Evolutionary conservation across 2,113 vertebrate species (phyloP).

Genomic region (Lepisosteus osseus): DNA sequence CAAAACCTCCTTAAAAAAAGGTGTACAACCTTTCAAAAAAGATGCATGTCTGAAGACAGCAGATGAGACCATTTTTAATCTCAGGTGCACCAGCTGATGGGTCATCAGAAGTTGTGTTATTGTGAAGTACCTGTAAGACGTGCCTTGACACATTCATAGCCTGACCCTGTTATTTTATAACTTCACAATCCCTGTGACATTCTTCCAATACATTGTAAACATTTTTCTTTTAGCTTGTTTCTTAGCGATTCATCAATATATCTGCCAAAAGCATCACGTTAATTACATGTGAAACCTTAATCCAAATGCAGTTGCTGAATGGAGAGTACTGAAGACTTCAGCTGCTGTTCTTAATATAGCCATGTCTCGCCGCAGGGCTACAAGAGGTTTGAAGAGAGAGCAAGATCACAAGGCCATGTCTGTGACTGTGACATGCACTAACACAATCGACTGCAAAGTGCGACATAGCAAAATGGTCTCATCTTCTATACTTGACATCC

Average conservation of each 20-base stretch:
- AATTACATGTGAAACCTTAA: conserved; percentile 10
- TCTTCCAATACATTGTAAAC: too few relatives aligned
- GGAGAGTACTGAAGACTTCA: conserved; percentile 3
- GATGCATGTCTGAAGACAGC: too few relatives aligned
- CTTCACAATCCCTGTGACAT: too few relatives aligned
- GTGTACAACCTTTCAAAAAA: too few relatives aligned
- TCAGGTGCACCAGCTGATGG: too few relatives aligned
- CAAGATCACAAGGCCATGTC: background rate
- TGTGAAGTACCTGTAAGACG: too few relatives aligned
- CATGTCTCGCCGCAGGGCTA: conserved; percentile 11
- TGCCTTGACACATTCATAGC: too few relatives aligned
- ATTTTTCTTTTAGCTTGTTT: background rate
- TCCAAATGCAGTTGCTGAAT: background rate
- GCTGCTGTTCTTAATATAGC: conserved; percentile 20
- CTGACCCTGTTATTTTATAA: too few relatives aligned
- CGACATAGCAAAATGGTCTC: background rate
- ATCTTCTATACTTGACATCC: background rate
- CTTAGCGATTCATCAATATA: conserved; percentile 17
- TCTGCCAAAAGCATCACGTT: conserved; percentile 19
- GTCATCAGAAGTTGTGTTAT: too few relatives aligned
- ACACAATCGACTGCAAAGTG: background rate
- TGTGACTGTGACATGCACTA: background rate
- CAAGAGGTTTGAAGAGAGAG: background rate
- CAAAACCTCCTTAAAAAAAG: too few relatives aligned
- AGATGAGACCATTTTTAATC: too few relatives aligned